Percentiles rank a stretch among this genome's conserved stretches.
Evolutionary conservation across 2,113 vertebrate genomes (phyloP).

Genomic region (Neodontobutis hainanensis): DNA sequence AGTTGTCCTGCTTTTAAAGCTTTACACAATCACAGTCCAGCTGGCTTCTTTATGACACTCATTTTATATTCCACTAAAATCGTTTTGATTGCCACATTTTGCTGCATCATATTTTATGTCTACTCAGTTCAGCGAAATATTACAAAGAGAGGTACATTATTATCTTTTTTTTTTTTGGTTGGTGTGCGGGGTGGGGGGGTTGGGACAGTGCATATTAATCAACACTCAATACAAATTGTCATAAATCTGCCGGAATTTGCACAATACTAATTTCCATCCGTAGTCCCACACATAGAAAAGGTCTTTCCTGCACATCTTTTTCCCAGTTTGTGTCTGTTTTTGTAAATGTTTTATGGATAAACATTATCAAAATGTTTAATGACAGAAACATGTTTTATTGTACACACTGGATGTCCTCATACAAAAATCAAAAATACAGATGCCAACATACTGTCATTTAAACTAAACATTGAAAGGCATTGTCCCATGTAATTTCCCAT

Average conservation of each 20-base stretch:
- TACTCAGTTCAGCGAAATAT: background rate
- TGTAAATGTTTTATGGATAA: background rate
- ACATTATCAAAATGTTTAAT: background rate
- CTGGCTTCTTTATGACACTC: conserved; percentile 4
- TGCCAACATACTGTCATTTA: background rate
- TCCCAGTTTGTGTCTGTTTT: background rate
- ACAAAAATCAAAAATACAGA: background rate
- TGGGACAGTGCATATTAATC: too few species aligned
- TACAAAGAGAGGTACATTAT: background rate
- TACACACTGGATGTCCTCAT: conserved; percentile 8
- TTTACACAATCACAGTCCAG: conserved; percentile 4
- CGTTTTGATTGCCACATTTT: background rate
- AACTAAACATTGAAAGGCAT: conserved; percentile 10
- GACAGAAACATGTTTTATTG: conserved; percentile 1
- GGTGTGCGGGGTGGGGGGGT: too few species aligned
- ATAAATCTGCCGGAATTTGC: too few species aligned
- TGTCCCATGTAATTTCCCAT: conserved; percentile 1
- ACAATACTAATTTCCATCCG: too few species aligned
- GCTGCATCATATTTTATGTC: conserved; percentile 5
- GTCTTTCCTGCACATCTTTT: too few species aligned
- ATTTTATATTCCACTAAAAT: background rate
- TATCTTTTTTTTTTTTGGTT: background rate
- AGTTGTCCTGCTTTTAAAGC: too few species aligned
- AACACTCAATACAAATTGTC: too few species aligned
- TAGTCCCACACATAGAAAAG: too few species aligned